Evolutionary conservation across 2,113 vertebrate species (phyloP).

Genomic region (Balaeniceps rex): DNA sequence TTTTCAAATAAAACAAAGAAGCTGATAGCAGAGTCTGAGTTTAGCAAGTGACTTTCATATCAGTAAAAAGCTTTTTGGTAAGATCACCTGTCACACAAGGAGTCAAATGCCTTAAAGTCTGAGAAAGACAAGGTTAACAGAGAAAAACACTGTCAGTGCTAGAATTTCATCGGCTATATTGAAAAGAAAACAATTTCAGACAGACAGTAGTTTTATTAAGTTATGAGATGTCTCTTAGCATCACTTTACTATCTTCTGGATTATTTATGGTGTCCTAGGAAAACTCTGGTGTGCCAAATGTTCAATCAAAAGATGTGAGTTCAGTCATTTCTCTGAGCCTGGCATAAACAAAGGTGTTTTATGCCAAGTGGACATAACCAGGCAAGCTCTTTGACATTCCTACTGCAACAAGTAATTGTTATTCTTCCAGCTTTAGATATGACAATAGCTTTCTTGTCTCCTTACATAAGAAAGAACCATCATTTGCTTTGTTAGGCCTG

Average conservation of each 20-base stretch:
- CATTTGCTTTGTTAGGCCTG: not conserved
- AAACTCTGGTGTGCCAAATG: not conserved
- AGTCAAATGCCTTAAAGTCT: not conserved
- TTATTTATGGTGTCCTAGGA: not conserved
- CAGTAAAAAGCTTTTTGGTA: not conserved
- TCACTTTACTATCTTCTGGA: not conserved
- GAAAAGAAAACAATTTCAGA: not conserved
- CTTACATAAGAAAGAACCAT: not conserved
- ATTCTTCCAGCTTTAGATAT: not conserved
- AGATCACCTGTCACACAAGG: not conserved
- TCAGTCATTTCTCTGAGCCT: conserved; percentile 30
- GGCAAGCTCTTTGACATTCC: conserved; percentile 50
- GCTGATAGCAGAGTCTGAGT: not conserved
- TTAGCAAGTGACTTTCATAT: not conserved
- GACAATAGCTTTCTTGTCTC: conserved; percentile 20
- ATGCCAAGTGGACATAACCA: conserved; percentile 23
- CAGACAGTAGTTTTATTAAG: not conserved
- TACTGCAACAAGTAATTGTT: not conserved
- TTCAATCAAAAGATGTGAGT: conserved; percentile 6
- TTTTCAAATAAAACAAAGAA: not conserved
- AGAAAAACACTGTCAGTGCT: not conserved
- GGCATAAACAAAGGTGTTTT: conserved; percentile 52
- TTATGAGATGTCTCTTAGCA: not conserved
- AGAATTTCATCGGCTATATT: not conserved
- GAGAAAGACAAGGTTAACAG: not conserved